These are phyloP conservation scores for Anser cygnoides DNA, from an alignment of 2,113 vertebrate species.

Conservation along the genomic window DNA sequence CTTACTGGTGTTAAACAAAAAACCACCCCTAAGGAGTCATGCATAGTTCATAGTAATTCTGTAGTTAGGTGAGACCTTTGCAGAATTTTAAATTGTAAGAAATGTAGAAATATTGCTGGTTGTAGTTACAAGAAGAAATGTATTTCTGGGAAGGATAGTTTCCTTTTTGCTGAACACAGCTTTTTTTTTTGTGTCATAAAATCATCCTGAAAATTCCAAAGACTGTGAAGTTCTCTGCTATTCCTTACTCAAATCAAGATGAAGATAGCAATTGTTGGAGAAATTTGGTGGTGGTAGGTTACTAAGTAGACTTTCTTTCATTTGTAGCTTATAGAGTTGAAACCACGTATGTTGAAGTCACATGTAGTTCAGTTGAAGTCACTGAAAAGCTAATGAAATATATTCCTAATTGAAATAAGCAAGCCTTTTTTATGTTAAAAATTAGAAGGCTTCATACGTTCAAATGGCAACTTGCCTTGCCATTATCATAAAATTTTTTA, in stretches of 20 bases:
- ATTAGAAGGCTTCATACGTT: not conserved
- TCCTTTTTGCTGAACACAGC: not conserved
- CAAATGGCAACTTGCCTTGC: not conserved
- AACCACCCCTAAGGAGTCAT: not conserved
- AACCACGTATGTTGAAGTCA: not conserved
- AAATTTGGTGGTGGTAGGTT: slow-evolving; percentile 3
- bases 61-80: not conserved
- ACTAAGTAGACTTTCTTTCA: not conserved
- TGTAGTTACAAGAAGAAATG: not conserved
- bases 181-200: not conserved
- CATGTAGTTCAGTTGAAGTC: not conserved
- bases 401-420: not conserved
- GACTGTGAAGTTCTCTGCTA: not conserved
- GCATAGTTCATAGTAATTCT: not conserved
- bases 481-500: not conserved
- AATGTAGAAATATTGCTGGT: not conserved
- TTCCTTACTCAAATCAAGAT: not conserved
- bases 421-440: not conserved
- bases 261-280: not conserved
- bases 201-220: not conserved
- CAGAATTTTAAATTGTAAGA: not conserved
- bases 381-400: not conserved
- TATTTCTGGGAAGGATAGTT: not conserved
- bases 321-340: not conserved
- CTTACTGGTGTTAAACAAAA: not conserved